These are phyloP conservation scores for Thymelicus sylvestris DNA, from an alignment of 2,888 invertebrate genomes.

Conservation along the genomic window DNA sequence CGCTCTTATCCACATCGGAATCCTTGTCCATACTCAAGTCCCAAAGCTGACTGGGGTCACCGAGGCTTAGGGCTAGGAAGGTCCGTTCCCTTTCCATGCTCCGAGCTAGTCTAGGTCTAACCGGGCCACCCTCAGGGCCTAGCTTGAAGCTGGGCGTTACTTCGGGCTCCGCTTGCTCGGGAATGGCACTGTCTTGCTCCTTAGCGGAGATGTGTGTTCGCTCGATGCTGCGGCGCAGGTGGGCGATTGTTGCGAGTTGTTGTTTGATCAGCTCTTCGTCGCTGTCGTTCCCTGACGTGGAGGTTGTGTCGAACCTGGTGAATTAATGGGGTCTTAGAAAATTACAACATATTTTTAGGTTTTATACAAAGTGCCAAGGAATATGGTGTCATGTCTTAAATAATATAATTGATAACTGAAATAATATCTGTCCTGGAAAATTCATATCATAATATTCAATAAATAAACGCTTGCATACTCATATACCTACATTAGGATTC, in stretches of 20 bases:
- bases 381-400: too few relatives aligned
- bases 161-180: conserved; percentile 67
- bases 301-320: conserved; percentile 83
- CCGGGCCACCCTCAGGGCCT: conserved; percentile 82
- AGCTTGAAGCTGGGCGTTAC: conserved; percentile 87
- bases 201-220: conserved; percentile 74
- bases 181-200: conserved; percentile 72
- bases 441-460: too few relatives aligned
- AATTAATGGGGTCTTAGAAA: background rate
- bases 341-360: too few relatives aligned
- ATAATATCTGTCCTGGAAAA: too few relatives aligned
- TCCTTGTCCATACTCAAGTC: conserved; percentile 76
- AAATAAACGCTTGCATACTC: too few relatives aligned
- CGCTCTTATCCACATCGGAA: conserved; percentile 83
- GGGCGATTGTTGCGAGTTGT: conserved; percentile 69
- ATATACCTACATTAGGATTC: too few relatives aligned
- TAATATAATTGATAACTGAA: too few relatives aligned
- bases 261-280: conserved; percentile 83
- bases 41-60: conserved; percentile 76
- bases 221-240: conserved; percentile 75
- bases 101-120: conserved; percentile 69
- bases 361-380: too few relatives aligned
- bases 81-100: conserved; percentile 72
- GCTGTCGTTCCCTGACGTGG: conserved; percentile 88
- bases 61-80: conserved; percentile 71